Percentiles rank a stretch among this genome's conserved stretches.
Conservation (phyloP, 2,113 vertebrate genomes). For the Salvelinus namaycush region DNA sequence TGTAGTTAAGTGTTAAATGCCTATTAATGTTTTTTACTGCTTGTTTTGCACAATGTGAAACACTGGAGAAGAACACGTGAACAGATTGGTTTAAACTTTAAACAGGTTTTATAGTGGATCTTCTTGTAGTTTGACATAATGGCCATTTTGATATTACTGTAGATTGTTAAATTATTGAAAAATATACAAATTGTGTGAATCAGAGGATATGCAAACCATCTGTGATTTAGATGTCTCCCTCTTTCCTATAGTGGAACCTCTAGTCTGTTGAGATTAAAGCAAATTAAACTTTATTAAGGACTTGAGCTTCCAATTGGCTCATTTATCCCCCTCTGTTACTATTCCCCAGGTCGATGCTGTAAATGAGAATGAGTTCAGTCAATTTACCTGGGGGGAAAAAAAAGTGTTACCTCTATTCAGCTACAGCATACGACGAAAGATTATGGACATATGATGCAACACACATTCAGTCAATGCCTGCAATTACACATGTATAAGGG, state of each 20-base stretch:
- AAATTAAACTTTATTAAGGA: not conserved
- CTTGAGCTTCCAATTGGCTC: too few species aligned
- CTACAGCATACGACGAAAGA: not conserved
- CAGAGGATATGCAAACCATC: not conserved
- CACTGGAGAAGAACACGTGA: not conserved
- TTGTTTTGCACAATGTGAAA: not conserved
- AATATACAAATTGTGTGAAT: not conserved
- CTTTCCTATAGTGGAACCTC: too few species aligned
- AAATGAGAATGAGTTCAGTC: too few species aligned
- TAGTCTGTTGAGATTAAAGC: too few species aligned
- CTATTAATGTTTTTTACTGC: conserved; percentile 11
- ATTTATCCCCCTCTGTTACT: too few species aligned
- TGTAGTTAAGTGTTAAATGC: conserved; percentile 9
- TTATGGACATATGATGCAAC: not conserved
- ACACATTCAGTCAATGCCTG: not conserved
- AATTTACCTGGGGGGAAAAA: too few species aligned
- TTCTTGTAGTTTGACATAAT: not conserved
- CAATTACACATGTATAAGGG: not conserved
- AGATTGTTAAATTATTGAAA: not conserved
- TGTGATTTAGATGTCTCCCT: not conserved
- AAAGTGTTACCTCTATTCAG: not conserved
- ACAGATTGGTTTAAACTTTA: not conserved
- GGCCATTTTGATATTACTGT: not conserved
- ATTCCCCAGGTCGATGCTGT: too few species aligned
- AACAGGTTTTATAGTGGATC: not conserved